phyloP scores from a whole-genome alignment of 2,888 invertebrate genomes.

The Tenthredo mesomela region DNA sequence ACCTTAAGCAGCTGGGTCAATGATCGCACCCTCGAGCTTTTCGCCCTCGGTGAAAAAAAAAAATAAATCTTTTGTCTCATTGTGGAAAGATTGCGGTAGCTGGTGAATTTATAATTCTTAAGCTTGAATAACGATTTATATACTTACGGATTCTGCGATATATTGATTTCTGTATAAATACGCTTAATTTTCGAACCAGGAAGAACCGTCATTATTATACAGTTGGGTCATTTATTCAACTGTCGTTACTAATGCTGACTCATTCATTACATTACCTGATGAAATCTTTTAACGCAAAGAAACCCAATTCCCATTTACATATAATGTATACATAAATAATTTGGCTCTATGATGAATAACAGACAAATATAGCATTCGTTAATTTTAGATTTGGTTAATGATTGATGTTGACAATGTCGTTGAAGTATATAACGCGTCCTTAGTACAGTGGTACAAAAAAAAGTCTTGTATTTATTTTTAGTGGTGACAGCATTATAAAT shows the following conservation, averaged over 20 bases:
- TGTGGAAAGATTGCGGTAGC: background rate
- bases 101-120: background rate
- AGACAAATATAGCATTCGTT: no score
- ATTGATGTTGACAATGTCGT: no score
- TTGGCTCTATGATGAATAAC: no score
- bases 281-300: background rate
- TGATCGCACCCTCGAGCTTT: conserved; percentile 8
- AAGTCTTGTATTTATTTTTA: no score
- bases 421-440: no score
- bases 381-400: no score
- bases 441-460: no score
- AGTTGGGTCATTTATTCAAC: background rate
- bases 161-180: background rate
- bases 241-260: conserved; percentile 3
- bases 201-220: no score
- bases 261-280: background rate
- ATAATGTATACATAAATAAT: no score
- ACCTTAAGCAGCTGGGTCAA: conserved; percentile 14
- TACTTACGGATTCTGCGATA: background rate
- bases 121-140: background rate
- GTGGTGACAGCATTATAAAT: no score
- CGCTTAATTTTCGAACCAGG: background rate
- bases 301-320: background rate
- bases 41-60: no score
- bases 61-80: background rate